A percentile compares a stretch with the other conserved stretches of the same genome.
Conservation (phyloP, 1,140 invertebrate genomes). For the Drosophila littoralis region DNA sequence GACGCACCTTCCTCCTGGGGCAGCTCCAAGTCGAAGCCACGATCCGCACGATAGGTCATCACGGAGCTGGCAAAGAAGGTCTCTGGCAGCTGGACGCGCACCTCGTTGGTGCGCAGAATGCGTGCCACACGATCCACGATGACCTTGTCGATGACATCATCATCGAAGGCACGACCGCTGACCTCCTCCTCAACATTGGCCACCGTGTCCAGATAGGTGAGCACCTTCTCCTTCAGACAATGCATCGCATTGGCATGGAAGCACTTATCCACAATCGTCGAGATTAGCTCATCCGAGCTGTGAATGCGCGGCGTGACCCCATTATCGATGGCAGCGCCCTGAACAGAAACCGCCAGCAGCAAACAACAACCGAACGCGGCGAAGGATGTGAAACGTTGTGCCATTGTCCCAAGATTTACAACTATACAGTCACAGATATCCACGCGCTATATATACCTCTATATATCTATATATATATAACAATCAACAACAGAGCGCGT, state of each 20-base stretch:
- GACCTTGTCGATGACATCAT: constrained; percentile 89
- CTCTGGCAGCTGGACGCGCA: constrained; percentile 89
- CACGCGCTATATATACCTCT: constrained; percentile 31
- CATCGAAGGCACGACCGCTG: constrained; percentile 84
- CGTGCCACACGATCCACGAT: constrained; percentile 89
- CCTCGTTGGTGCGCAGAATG: constrained; percentile 89
- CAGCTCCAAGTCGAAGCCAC: constrained; percentile 87
- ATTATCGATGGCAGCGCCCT: constrained; percentile 86
- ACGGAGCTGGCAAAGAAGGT: constrained; percentile 89
- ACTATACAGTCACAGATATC: constrained; percentile 12
- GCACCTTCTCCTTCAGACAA: constrained; percentile 90
- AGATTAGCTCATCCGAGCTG: constrained; percentile 88
- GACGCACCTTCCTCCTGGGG: constrained; percentile 85
- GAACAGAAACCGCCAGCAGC: constrained; percentile 80
- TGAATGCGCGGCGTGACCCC: constrained; percentile 86
- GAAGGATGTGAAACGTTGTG: constrained; percentile 76
- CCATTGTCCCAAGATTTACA: constrained; percentile 46
- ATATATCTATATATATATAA: constrained; percentile 27
- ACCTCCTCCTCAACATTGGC: constrained; percentile 88
- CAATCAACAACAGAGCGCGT: too few species aligned
- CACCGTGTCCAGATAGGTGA: constrained; percentile 89
- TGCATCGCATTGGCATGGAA: constrained; percentile 87
- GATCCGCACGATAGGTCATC: constrained; percentile 88
- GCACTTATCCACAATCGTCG: constrained; percentile 89
- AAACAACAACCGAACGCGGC: constrained; percentile 82